Percentiles rank a stretch among this genome's conserved stretches.
Evolutionary conservation across 1,140 invertebrate genomes (phyloP).

Genomic region (Pachypsylla venusta): DNA sequence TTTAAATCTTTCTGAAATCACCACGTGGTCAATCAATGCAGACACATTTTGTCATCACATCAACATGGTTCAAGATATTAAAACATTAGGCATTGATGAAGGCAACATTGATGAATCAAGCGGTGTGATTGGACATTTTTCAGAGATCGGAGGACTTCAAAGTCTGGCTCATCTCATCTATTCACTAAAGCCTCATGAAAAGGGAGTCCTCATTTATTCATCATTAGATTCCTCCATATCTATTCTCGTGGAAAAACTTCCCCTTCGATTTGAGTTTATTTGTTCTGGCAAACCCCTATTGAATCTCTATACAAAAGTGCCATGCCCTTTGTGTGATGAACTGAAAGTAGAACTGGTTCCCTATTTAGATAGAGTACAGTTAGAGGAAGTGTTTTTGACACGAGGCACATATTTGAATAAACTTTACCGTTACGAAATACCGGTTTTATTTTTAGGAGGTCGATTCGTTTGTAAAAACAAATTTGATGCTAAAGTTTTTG

Average conservation of each 20-base stretch:
- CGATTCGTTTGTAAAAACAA: conserved; percentile 70
- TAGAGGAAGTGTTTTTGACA: conserved; percentile 62
- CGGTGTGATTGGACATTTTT: not conserved
- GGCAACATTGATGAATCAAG: not conserved
- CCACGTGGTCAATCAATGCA: not conserved
- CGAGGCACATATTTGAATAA: conserved; percentile 53
- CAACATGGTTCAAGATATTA: not conserved
- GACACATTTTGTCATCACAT: not conserved
- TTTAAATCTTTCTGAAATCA: not conserved
- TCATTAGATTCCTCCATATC: not conserved
- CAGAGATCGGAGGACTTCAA: not conserved
- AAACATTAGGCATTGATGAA: not conserved
- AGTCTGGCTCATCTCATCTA: not conserved
- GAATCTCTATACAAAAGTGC: conserved; percentile 66
- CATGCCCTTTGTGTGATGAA: conserved; percentile 66
- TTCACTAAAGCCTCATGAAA: not conserved
- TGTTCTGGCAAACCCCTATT: conserved; percentile 34
- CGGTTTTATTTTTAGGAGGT: conserved; percentile 69
- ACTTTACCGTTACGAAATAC: conserved; percentile 72
- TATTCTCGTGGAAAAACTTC: not conserved
- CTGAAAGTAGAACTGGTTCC: conserved; percentile 49
- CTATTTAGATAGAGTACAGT: conserved; percentile 35
- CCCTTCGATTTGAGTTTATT: not conserved
- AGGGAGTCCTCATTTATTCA: not conserved
- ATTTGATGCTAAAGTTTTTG: conserved; percentile 41